phyloP scores from a whole-genome alignment of 2,797 vertebrate species.

The Lacerta bilineata region DNA sequence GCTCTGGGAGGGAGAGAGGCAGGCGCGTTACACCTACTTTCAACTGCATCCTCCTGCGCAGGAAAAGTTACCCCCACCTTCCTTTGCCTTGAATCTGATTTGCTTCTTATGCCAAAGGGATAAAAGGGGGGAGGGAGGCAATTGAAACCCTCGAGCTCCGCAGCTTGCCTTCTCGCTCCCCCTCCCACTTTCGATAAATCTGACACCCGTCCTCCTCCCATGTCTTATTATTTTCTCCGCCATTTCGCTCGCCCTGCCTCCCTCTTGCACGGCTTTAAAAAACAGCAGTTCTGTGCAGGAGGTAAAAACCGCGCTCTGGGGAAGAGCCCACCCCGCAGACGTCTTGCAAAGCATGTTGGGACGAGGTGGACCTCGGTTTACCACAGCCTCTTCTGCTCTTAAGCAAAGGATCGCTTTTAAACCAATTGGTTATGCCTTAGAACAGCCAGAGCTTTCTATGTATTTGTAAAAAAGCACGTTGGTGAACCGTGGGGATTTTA shows the following conservation, averaged over 20 bases:
- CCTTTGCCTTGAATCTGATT: neutral
- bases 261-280: neutral
- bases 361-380: neutral
- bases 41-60: neutral
- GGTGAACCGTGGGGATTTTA: neutral
- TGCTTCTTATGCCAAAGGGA: neutral
- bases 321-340: too few relatives aligned
- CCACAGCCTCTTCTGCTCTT: too few relatives aligned
- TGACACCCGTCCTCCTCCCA: neutral
- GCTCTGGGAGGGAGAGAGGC: neutral
- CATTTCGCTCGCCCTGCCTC: neutral
- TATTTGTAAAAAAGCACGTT: too few relatives aligned
- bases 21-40: neutral
- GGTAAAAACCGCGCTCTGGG: neutral
- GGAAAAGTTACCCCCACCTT: neutral
- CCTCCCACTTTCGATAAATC: neutral
- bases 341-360: neutral
- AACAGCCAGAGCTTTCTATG: neutral
- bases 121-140: neutral
- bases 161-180: neutral
- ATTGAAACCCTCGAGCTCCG: constrained; percentile 41
- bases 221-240: neutral
- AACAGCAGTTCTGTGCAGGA: neutral
- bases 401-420: neutral
- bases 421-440: neutral